Percentiles rank a stretch among this genome's conserved stretches.
Evolutionary conservation across 1,140 invertebrate genomes (phyloP).

Genomic region (Cyclargus thomasi): DNA sequence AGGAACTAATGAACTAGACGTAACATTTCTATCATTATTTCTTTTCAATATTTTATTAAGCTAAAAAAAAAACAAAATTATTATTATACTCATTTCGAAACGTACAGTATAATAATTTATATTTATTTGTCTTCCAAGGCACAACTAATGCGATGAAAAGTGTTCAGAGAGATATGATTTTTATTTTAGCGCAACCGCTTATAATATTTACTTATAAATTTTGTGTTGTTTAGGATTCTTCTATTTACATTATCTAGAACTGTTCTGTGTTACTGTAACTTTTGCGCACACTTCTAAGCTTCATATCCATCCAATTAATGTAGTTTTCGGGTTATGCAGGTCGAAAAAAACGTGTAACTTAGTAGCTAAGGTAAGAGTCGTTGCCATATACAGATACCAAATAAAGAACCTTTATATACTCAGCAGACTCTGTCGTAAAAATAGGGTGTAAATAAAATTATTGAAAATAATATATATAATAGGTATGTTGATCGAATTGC

Average conservation of each 20-base stretch:
- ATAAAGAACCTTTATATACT: too few species aligned
- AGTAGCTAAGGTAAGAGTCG: neutral
- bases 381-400: neutral
- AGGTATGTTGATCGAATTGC: too few species aligned
- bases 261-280: conserved; percentile 1
- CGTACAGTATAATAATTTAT: too few species aligned
- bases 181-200: neutral
- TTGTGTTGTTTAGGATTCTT: neutral
- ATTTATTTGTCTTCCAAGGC: too few species aligned
- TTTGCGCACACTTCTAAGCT: neutral
- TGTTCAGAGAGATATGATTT: neutral
- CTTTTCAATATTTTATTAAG: neutral
- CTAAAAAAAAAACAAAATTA: too few species aligned
- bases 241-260: neutral
- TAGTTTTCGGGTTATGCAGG: neutral
- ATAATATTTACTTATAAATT: neutral
- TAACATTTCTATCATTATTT: neutral
- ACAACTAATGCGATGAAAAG: too few species aligned
- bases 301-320: conserved; percentile 8
- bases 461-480: too few species aligned
- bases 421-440: too few species aligned
- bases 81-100: too few species aligned
- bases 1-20: neutral
- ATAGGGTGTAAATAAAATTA: too few species aligned
- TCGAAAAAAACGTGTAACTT: neutral